A percentile compares a stretch with the other conserved stretches of the same genome.
Evolutionary conservation across 2,113 vertebrate species (phyloP).

Genomic region (Percina caprodes): DNA sequence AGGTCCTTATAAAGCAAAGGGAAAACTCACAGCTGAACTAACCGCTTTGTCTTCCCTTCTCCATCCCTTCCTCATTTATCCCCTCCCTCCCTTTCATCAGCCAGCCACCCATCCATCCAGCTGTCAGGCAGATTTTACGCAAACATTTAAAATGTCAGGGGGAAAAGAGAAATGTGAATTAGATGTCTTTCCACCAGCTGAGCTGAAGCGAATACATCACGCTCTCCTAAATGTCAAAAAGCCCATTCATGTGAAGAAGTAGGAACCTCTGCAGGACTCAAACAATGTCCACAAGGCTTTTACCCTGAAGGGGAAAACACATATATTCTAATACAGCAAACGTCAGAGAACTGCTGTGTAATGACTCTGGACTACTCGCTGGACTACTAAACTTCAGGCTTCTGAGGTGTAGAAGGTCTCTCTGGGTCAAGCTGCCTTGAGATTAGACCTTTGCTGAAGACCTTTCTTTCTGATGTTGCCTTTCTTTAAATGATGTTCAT

Average conservation of each 20-base stretch:
- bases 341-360: background rate
- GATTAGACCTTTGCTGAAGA: no score
- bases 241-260: slow-evolving; percentile 7
- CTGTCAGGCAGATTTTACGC: background rate
- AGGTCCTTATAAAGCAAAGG: background rate
- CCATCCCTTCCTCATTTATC: no score
- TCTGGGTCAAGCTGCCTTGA: no score
- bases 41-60: background rate
- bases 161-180: slow-evolving; percentile 9
- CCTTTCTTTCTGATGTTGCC: no score
- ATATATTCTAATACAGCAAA: background rate
- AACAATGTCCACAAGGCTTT: background rate
- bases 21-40: background rate
- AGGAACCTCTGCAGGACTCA: background rate
- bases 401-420: no score
- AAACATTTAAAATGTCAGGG: slow-evolving; percentile 47
- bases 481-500: no score
- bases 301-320: slow-evolving; percentile 1
- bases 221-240: slow-evolving; percentile 27
- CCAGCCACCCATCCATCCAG: background rate
- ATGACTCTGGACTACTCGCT: background rate
- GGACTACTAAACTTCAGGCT: background rate
- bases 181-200: slow-evolving; percentile 24
- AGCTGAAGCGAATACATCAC: slow-evolving; percentile 6
- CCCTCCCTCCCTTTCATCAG: background rate